Percentiles rank a stretch among this genome's conserved stretches.
These are phyloP conservation scores for Cricetomys ansorgei DNA, from an alignment of 2,113 vertebrate genomes.

Conservation along the genomic window DNA sequence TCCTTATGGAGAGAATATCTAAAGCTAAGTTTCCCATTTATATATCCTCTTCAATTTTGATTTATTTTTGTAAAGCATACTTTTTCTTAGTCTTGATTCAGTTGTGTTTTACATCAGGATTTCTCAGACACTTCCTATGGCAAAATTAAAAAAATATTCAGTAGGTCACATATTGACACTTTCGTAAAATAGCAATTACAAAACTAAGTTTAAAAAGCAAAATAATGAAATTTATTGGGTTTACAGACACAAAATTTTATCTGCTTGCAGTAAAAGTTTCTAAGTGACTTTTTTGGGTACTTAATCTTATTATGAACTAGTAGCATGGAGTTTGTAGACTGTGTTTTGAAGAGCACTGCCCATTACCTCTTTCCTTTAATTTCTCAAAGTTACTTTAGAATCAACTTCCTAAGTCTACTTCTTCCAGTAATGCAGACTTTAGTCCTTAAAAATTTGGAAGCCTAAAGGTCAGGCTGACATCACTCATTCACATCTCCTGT, in stretches of 20 bases:
- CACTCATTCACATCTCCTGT: background rate
- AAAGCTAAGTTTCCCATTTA: background rate
- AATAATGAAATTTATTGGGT: background rate
- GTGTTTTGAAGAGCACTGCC: background rate
- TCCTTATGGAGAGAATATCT: background rate
- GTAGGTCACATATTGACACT: background rate
- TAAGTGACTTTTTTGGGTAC: background rate
- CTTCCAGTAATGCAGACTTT: background rate
- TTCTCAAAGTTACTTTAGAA: slow-evolving; percentile 1
- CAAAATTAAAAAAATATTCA: background rate
- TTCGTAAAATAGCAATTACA: slow-evolving; percentile 4
- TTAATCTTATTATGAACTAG: background rate
- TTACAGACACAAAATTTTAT: slow-evolving; percentile 9
- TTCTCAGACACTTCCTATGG: background rate
- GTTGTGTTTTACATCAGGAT: background rate
- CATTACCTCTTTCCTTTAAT: background rate
- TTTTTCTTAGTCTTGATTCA: background rate
- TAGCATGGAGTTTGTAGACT: background rate
- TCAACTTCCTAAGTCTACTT: background rate
- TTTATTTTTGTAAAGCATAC: background rate
- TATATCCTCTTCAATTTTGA: background rate
- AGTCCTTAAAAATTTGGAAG: background rate
- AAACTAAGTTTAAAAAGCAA: slow-evolving; percentile 35
- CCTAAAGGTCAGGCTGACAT: background rate
- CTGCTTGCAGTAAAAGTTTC: background rate